phyloP scores from a whole-genome alignment of 2,888 invertebrate genomes.

The Cheilosia vulpina region DNA sequence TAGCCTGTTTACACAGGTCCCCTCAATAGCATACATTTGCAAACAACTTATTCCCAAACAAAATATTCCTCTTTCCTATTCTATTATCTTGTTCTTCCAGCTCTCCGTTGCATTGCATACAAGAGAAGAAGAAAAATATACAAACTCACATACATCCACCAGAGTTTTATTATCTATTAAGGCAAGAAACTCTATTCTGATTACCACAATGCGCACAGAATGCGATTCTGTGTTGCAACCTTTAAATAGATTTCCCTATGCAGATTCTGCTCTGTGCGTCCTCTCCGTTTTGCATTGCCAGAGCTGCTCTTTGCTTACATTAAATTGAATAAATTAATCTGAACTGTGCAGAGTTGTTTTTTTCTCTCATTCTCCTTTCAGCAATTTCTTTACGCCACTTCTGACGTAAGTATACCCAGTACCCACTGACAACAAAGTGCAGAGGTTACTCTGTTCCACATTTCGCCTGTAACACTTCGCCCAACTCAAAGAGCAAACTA shows the following conservation, averaged over 20 bases:
- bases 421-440: constrained; percentile 34
- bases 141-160: constrained; percentile 3
- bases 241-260: constrained; percentile 53
- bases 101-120: neutral
- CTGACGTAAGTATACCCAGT: constrained; percentile 9
- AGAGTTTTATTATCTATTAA: constrained; percentile 22
- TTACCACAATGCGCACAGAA: constrained; percentile 19
- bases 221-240: constrained; percentile 34
- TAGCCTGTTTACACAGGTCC: neutral
- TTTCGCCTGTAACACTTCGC: constrained; percentile 24
- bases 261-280: constrained; percentile 11
- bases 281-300: constrained; percentile 13
- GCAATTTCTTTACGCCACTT: constrained; percentile 16
- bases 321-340: constrained; percentile 63
- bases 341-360: constrained; percentile 24
- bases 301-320: constrained; percentile 18
- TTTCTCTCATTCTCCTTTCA: neutral
- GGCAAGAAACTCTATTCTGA: constrained; percentile 28
- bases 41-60: constrained; percentile 4
- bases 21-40: neutral
- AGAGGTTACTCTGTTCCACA: constrained; percentile 55
- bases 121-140: neutral
- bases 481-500: neutral
- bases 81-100: constrained; percentile 15
- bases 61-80: constrained; percentile 1